Conservation (phyloP, 2,888 invertebrate genomes). For the Furcula furcula region DNA sequence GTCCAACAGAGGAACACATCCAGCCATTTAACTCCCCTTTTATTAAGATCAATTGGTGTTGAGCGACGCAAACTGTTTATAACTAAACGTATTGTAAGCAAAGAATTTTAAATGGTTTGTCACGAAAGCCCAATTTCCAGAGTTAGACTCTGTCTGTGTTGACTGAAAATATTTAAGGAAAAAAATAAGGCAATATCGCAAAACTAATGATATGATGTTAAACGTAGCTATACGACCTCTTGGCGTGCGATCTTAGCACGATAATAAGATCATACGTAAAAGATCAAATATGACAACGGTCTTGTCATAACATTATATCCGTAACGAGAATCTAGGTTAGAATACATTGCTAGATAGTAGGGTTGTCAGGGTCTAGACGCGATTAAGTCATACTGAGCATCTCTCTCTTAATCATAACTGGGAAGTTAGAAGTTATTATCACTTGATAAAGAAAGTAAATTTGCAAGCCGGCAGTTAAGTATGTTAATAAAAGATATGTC, state of each 20-base stretch:
- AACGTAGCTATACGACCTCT: too few relatives aligned
- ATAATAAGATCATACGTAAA: slow-evolving; percentile 7
- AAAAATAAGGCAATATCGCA: too few relatives aligned
- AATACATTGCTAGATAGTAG: slow-evolving; percentile 20
- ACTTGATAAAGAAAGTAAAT: too few relatives aligned
- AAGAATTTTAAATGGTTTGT: slow-evolving; percentile 17
- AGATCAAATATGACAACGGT: slow-evolving; percentile 6
- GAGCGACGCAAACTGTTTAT: slow-evolving; percentile 38
- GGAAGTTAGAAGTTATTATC: too few relatives aligned
- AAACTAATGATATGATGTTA: too few relatives aligned
- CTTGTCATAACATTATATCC: slow-evolving; percentile 11
- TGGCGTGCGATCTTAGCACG: too few relatives aligned
- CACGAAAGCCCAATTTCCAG: slow-evolving; percentile 5
- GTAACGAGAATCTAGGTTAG: slow-evolving; percentile 28
- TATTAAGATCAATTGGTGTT: slow-evolving; percentile 67
- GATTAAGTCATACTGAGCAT: too few relatives aligned
- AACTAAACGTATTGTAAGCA: slow-evolving; percentile 26
- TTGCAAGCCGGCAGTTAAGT: too few relatives aligned
- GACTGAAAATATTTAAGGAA: too few relatives aligned
- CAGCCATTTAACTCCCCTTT: slow-evolving; percentile 50
- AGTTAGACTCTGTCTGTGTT: too few relatives aligned
- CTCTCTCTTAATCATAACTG: too few relatives aligned
- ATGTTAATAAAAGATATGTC: too few relatives aligned
- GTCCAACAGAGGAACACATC: slow-evolving; percentile 24
- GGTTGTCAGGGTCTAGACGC: slow-evolving; percentile 6